Conservation (phyloP, 2,888 invertebrate species). For the Cosmia trapezina region DNA sequence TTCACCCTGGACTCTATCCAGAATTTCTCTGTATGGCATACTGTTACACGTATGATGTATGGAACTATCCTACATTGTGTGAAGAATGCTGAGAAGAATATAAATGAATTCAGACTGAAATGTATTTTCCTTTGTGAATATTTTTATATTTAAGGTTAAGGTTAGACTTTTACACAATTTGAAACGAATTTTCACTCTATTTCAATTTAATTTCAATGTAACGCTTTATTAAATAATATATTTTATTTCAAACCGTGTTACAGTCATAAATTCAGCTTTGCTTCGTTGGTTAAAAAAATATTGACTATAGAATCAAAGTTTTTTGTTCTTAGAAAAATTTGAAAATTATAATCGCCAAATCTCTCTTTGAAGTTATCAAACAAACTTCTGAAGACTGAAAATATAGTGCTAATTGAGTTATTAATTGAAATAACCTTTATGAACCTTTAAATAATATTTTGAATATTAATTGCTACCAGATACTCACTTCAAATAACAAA, state of each 20-base stretch:
- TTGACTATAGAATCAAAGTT: neutral
- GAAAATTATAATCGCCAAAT: neutral
- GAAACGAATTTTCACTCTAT: too few species aligned
- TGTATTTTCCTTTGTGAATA: neutral
- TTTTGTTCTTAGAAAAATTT: neutral
- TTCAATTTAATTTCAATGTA: neutral
- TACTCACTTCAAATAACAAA: neutral
- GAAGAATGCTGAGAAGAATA: slow-evolving; percentile 26
- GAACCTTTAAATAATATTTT: neutral
- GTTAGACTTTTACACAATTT: neutral
- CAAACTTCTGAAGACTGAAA: neutral
- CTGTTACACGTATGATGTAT: slow-evolving; percentile 25
- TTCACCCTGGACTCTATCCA: slow-evolving; percentile 20
- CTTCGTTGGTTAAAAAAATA: neutral
- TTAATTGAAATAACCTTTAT: slow-evolving; percentile 30
- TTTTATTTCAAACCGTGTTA: too few species aligned
- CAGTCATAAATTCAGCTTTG: too few species aligned
- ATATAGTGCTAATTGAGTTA: neutral
- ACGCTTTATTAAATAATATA: too few species aligned
- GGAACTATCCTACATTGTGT: slow-evolving; percentile 4
- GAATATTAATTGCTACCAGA: neutral
- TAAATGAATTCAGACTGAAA: slow-evolving; percentile 11
- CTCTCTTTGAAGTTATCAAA: slow-evolving; percentile 1
- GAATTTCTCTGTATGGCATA: neutral
- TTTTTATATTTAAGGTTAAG: neutral